phyloP scores from a whole-genome alignment of 2,797 vertebrate species.

The Enteromius paludinosus region DNA sequence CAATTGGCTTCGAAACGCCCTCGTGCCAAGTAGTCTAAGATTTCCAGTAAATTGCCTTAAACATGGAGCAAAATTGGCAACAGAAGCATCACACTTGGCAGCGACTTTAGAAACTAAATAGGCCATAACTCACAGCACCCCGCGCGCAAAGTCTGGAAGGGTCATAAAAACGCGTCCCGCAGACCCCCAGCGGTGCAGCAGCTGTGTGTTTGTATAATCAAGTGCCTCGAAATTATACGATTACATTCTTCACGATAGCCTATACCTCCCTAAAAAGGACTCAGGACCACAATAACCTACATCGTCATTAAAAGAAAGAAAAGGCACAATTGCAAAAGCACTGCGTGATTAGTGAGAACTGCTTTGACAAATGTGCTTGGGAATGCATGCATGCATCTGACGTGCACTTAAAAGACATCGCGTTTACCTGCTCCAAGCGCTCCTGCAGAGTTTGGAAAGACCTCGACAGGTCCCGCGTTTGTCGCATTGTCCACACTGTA shows the following conservation, averaged over 20 bases:
- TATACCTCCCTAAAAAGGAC: background rate
- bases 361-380: background rate
- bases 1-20: constrained; percentile 59
- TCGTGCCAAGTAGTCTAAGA: constrained; percentile 71
- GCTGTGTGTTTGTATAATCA: constrained; percentile 49
- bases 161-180: constrained; percentile 63
- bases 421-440: constrained; percentile 80
- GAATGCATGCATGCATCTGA: constrained; percentile 21
- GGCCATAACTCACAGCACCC: constrained; percentile 62
- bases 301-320: background rate
- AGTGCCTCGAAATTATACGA: constrained; percentile 25
- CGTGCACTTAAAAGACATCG: constrained; percentile 5
- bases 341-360: background rate
- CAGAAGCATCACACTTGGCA: constrained; percentile 72
- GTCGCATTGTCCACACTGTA: constrained; percentile 82
- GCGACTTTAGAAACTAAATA: constrained; percentile 53
- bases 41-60: constrained; percentile 81
- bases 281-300: background rate
- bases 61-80: constrained; percentile 75
- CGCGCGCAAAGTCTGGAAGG: constrained; percentile 65
- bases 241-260: constrained; percentile 15
- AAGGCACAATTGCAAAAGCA: background rate
- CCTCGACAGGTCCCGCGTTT: constrained; percentile 81
- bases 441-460: constrained; percentile 82
- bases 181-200: constrained; percentile 54